Evolutionary conservation across 2,888 invertebrate genomes (phyloP), one percentile per base, ranked within the genome.

Genomic region (Andrena haemorrhoa): DNA sequence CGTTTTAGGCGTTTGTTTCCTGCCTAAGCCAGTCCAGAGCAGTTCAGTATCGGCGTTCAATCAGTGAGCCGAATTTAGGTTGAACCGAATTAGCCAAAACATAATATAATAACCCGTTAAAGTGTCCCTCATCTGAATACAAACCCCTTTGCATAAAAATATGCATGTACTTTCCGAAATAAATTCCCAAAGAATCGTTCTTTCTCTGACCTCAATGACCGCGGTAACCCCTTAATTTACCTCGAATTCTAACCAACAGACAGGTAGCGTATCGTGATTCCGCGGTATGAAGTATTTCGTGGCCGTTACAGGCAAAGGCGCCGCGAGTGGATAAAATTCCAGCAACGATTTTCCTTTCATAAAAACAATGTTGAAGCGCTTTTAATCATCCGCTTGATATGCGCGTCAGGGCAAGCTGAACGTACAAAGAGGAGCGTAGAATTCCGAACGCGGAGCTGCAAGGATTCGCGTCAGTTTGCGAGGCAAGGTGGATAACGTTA

Each of bases 381-480:
- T 12, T 35, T 35, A 70, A 63, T 70, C 53, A 70, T 41, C 60
- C 31, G 33, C 7, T 29, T 20, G 70, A 49, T 66, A 61, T n/a
- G 31, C 53, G 26, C 33, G 73, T 61, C 49, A 49, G 60, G 3
- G 33, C 10, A n/a, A 51, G 31, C 12, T 41, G 16, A 10, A 1
- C 20, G 56, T 16, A 20, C 47, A 47, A 33, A 47, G 47, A 2
- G 16, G 20, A 35, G 2, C 12, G 58, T 26, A 26, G 10, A 20
- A 20, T 66, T 12, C 12, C 2, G 23, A 61, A 10, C 6, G 35
- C n/a, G 20, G 26, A 31, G 53, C 29, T 4, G 47, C 31, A 12
- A 33, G 26, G 70, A 56, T 47, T 72, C 49, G 35, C 6, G 35
- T 53, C 31, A 53, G 41, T 31, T 41, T 35, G 8, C 2, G 12